Percentiles rank a stretch among this genome's conserved stretches.
These are phyloP conservation scores for Drosophila ercepeae DNA, from an alignment of 1,140 invertebrate genomes.

Conservation along the genomic window DNA sequence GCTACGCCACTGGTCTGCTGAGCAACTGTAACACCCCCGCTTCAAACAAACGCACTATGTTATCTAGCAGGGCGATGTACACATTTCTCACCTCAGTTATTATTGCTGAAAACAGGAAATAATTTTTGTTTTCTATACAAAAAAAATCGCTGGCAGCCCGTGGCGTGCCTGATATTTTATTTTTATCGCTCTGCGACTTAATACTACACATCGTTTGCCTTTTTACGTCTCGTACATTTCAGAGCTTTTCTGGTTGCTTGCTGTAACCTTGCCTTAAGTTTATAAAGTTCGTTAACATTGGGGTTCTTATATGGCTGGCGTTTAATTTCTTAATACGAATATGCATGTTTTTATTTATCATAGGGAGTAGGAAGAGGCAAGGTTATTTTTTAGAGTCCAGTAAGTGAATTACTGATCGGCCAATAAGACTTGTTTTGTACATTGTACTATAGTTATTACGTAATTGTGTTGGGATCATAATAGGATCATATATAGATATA, in stretches of 20 bases:
- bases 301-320: slow-evolving; percentile 16
- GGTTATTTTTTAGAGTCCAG: slow-evolving; percentile 24
- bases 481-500: no score
- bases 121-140: slow-evolving; percentile 64
- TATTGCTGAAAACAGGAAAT: slow-evolving; percentile 62
- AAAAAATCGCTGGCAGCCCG: slow-evolving; percentile 25
- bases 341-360: slow-evolving; percentile 29
- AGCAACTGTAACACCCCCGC: slow-evolving; percentile 5
- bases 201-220: slow-evolving; percentile 39
- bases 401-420: not conserved
- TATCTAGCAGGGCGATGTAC: slow-evolving; percentile 21
- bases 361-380: slow-evolving; percentile 20
- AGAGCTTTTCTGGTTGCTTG: slow-evolving; percentile 37
- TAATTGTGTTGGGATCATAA: no score
- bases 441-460: no score
- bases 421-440: not conserved
- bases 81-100: slow-evolving; percentile 25
- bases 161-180: slow-evolving; percentile 45
- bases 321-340: slow-evolving; percentile 49
- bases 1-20: not conserved
- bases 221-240: slow-evolving; percentile 43
- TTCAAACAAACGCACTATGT: slow-evolving; percentile 16
- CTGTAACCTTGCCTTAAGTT: slow-evolving; percentile 53
- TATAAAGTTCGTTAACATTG: slow-evolving; percentile 66
- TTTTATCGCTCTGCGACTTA: slow-evolving; percentile 49